These are phyloP conservation scores for Trachelipus rathkii DNA, from an alignment of 1,140 invertebrate species.

Conservation along the genomic window DNA sequence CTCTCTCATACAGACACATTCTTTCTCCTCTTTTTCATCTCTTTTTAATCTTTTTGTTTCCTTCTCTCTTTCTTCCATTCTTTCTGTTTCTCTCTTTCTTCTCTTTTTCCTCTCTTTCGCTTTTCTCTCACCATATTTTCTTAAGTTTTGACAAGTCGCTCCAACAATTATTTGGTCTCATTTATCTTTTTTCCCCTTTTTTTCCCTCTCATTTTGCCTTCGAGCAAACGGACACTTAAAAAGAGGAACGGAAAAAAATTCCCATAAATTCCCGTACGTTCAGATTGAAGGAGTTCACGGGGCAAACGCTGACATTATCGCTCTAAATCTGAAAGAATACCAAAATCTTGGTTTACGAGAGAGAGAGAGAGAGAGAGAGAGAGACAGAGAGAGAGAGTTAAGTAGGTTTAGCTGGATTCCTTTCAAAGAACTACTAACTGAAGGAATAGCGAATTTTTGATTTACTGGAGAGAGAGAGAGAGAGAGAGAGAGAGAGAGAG, in stretches of 20 bases:
- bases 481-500: neutral
- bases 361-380: constrained; percentile 4
- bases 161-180: neutral
- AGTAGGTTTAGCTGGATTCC: too few species aligned
- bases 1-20: too few species aligned
- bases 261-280: constrained; percentile 5
- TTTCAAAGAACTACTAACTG: too few species aligned
- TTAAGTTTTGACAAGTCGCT: neutral
- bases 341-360: neutral
- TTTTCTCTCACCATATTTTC: neutral
- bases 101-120: neutral
- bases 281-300: neutral
- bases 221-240: neutral
- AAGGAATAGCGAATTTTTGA: too few species aligned
- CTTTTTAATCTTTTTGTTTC: neutral
- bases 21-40: neutral
- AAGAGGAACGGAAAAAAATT: neutral
- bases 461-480: constrained; percentile 6
- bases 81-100: too few species aligned
- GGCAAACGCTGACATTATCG: neutral
- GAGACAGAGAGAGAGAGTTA: neutral
- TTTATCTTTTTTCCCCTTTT: neutral
- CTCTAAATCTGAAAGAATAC: neutral
- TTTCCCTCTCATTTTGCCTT: neutral
- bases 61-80: too few species aligned